These are phyloP conservation scores for Gonocerus acuteangulatus DNA, from an alignment of 2,888 invertebrate genomes.

Conservation along the genomic window DNA sequence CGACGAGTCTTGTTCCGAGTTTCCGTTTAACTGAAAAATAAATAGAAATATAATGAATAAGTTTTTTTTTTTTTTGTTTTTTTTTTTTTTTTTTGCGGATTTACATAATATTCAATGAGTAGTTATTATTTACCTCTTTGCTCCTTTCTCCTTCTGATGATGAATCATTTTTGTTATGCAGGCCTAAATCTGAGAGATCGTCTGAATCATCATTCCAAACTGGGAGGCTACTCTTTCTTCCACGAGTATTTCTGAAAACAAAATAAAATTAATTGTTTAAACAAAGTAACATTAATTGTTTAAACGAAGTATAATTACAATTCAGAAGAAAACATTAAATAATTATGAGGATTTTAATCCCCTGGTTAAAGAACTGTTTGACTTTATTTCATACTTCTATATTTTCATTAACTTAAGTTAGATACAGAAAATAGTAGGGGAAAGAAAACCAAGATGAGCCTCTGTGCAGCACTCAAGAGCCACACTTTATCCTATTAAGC, in stretches of 20 bases:
- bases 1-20: slow-evolving; percentile 16
- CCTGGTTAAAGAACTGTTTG: no score
- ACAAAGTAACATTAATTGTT: background rate
- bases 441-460: no score
- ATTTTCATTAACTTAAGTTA: no score
- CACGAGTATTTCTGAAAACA: slow-evolving; percentile 46
- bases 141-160: slow-evolving; percentile 12
- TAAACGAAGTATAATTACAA: background rate
- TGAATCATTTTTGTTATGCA: slow-evolving; percentile 42
- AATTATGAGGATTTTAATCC: background rate
- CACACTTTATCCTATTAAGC: no score
- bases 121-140: slow-evolving; percentile 9
- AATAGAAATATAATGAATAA: background rate
- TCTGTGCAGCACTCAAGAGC: no score
- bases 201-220: slow-evolving; percentile 77
- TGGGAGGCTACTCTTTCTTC: slow-evolving; percentile 54
- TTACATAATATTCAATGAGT: no score
- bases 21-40: slow-evolving; percentile 6
- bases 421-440: no score
- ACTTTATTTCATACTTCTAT: no score
- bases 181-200: slow-evolving; percentile 76
- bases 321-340: background rate
- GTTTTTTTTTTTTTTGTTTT: background rate
- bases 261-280: background rate
- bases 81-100: slow-evolving; percentile 5